Base-by-base conservation (phyloP, 2,888 invertebrate species). In the Nomada fabriciana region DNA sequence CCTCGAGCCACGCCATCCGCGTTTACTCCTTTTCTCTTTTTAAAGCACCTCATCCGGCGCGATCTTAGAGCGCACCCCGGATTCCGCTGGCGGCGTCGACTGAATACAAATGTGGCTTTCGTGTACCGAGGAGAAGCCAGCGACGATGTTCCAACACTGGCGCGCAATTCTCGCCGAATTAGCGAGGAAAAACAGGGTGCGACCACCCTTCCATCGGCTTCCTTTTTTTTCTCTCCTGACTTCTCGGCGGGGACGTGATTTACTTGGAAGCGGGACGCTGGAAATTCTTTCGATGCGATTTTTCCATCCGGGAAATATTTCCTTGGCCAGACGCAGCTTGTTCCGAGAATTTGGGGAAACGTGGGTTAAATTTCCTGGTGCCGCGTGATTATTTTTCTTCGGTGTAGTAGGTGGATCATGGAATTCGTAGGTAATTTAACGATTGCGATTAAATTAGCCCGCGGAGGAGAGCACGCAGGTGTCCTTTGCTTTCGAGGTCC, bases 51-150 rank as follows among this genome's bases (percentile, higher is more conserved):
- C 91, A 89, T 91, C 90, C 88, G 86, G 76, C 88, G 80, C 85
- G 91, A 90, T 91, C 91, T 91, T 88, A 88, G 89, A 90, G 89
- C 89, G 85, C 91, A 86, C 85, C 88, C 89, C 74, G 89, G 88
- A 90, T 91, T 89, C 88, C 86, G 84, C 78, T 83, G 87, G 83
- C 87, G 82, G 80, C 90, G 87, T 80, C 88, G 88, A 87, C 90
- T 90, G 92, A 92, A 92, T 92, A 92, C 90, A 92, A 92, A 92
- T 92, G 91, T 74, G 83, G 52, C 80, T 84, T 85, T 85, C 81
- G 83, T 78, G 78, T 76, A 76, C 82, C 83, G 70, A 61, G 71
- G 52, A n/a, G 64, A 76, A 52, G 57, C 57, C 36, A 18, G 61
- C 18, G 52, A 36, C 20, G 47, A 15, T 25, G 11, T 43, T 43